Conservation (phyloP, 2,113 vertebrate species). For the Potamarius usumacintae region DNA sequence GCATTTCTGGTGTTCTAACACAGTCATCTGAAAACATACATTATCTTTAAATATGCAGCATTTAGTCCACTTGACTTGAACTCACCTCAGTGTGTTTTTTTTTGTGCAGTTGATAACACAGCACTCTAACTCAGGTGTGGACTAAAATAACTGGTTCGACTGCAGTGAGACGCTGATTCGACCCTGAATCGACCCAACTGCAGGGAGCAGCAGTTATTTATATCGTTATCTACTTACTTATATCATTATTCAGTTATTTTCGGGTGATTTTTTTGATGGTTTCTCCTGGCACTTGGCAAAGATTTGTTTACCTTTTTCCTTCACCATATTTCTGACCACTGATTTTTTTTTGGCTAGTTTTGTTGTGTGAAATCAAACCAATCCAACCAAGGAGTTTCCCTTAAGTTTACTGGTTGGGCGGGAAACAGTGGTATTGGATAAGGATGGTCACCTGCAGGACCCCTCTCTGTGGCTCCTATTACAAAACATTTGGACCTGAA, state of each 20-base stretch:
- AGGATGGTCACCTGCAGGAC: no score
- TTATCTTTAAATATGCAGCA: conserved; percentile 3
- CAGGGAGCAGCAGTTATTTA: neutral
- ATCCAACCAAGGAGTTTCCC: neutral
- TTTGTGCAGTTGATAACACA: neutral
- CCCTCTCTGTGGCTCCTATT: no score
- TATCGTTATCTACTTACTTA: neutral
- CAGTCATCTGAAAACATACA: neutral
- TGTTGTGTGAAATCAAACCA: neutral
- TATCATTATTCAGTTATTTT: neutral
- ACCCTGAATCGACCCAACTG: neutral
- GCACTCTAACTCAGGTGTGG: neutral
- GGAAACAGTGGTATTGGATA: no score
- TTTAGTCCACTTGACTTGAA: neutral
- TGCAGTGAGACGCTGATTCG: neutral
- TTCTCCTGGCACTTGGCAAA: neutral
- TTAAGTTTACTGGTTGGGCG: no score
- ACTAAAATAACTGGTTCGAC: neutral
- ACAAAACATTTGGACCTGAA: no score
- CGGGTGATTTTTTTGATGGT: neutral
- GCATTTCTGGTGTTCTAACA: neutral
- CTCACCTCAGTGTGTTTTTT: neutral
- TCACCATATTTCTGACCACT: neutral
- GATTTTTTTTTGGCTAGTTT: neutral
- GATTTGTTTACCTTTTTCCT: neutral